Evolutionary conservation across 2,888 invertebrate genomes (phyloP).

Genomic region (Drymonia ruficornis): DNA sequence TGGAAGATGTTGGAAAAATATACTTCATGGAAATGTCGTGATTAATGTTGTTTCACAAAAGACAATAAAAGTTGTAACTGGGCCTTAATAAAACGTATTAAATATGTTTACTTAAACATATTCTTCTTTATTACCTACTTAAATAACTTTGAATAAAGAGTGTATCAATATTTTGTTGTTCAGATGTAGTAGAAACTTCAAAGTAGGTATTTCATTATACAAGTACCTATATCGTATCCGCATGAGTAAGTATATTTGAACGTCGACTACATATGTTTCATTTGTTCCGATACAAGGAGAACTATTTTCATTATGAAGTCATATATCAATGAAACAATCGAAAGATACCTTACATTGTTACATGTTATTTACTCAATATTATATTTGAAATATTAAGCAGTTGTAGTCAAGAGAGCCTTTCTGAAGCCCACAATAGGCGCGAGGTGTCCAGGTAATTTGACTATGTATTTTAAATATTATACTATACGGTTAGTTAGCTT

Average conservation of each 20-base stretch:
- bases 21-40: too few species aligned
- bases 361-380: slow-evolving; percentile 70
- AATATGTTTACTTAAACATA: too few species aligned
- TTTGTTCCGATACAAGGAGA: slow-evolving; percentile 55
- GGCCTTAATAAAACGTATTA: too few species aligned
- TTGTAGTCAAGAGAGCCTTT: too few species aligned
- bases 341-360: slow-evolving; percentile 61
- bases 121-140: background rate
- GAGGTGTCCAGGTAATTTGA: too few species aligned
- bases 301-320: slow-evolving; percentile 80
- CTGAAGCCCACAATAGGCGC: too few species aligned
- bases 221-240: slow-evolving; percentile 46
- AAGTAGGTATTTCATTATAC: slow-evolving; percentile 58
- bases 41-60: too few species aligned
- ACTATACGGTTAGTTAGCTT: too few species aligned
- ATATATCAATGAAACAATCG: slow-evolving; percentile 80
- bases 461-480: too few species aligned
- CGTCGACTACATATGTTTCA: slow-evolving; percentile 41
- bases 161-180: background rate
- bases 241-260: slow-evolving; percentile 50
- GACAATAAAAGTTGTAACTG: too few species aligned
- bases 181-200: slow-evolving; percentile 20
- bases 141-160: too few species aligned
- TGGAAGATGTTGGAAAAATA: slow-evolving; percentile 2
- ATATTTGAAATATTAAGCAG: slow-evolving; percentile 39